A percentile compares a stretch with the other conserved stretches of the same genome.
These are phyloP conservation scores for Microcaecilia unicolor DNA, from an alignment of 2,797 vertebrate genomes.

Conservation along the genomic window DNA sequence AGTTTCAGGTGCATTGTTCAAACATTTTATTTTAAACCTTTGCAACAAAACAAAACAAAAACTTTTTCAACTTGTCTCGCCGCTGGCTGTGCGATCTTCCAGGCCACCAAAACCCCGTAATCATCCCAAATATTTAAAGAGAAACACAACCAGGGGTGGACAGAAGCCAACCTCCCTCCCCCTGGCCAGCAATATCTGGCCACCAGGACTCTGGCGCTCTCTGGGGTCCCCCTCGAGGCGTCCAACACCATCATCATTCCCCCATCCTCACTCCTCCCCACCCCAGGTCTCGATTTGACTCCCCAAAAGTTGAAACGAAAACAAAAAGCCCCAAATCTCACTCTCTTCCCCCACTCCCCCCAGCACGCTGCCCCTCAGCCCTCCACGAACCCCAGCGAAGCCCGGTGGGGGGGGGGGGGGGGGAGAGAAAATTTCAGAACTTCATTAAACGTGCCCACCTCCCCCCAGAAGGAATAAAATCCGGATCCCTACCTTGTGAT, in stretches of 20 bases:
- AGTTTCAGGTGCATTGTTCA: too few relatives aligned
- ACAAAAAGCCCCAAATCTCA: neutral
- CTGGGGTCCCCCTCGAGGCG: neutral
- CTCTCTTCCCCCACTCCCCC: neutral
- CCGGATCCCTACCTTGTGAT: conserved; percentile 40
- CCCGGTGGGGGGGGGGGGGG: too few relatives aligned
- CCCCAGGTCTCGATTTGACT: neutral
- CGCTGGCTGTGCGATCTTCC: too few relatives aligned
- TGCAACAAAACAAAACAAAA: too few relatives aligned
- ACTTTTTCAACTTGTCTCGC: too few relatives aligned
- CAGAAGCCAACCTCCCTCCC: neutral
- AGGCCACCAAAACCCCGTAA: too few relatives aligned
- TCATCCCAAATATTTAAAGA: too few relatives aligned
- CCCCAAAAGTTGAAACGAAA: neutral
- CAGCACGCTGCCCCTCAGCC: neutral
- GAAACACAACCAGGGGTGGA: too few relatives aligned
- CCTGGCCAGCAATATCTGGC: conserved; percentile 2
- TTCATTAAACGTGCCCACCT: neutral
- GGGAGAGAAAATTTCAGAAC: neutral
- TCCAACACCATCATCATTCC: neutral
- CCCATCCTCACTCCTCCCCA: too few relatives aligned
- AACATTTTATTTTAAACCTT: too few relatives aligned
- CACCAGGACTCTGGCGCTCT: conserved; percentile 4
- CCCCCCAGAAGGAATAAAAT: neutral
- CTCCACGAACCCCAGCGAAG: neutral